Evolutionary conservation across 2,888 invertebrate species (phyloP).

Genomic region (Lycia hirtaria): DNA sequence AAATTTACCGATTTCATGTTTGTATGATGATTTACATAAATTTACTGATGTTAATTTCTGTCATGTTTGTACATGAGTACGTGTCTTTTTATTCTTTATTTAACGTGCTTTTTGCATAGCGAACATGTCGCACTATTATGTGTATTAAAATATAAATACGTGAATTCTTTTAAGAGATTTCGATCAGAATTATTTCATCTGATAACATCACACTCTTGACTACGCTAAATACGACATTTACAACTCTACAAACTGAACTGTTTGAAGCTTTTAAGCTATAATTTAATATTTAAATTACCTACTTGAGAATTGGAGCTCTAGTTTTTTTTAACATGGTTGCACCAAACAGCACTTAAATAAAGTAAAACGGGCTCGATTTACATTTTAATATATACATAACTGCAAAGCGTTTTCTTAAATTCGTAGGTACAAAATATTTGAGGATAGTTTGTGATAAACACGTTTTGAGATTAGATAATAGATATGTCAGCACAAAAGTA

Average conservation of each 20-base stretch:
- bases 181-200: constrained; percentile 28
- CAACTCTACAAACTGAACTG: constrained; percentile 15
- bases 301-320: too few relatives aligned
- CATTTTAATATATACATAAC: background rate
- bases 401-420: background rate
- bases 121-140: background rate
- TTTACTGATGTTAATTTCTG: too few relatives aligned
- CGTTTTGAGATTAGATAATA: background rate
- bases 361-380: background rate
- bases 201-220: constrained; percentile 44
- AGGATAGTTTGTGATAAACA: background rate
- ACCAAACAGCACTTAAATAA: background rate
- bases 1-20: too few relatives aligned
- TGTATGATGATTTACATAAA: too few relatives aligned
- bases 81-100: too few relatives aligned
- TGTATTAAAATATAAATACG: background rate
- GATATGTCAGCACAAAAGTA: too few relatives aligned
- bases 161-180: background rate
- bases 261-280: background rate
- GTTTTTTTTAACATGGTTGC: too few relatives aligned
- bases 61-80: too few relatives aligned
- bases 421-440: background rate
- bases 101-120: too few relatives aligned
- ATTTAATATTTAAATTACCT: constrained; percentile 1
- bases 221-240: constrained; percentile 35